Percentiles rank a stretch among this genome's conserved stretches.
Evolutionary conservation across 2,888 invertebrate species (phyloP).

Genomic region (Epinotia nisella): DNA sequence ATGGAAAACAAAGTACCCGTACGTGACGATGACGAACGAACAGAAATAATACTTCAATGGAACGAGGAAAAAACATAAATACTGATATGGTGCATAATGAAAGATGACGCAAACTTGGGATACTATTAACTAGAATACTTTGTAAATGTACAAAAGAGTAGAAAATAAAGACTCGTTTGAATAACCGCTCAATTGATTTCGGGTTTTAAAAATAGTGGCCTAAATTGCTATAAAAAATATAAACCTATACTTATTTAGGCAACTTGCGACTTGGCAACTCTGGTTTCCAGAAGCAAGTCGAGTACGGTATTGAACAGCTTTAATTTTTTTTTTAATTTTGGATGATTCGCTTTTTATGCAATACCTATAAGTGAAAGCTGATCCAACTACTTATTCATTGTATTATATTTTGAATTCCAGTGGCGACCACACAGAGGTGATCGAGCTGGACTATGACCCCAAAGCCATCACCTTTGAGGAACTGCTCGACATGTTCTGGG

Average conservation of each 20-base stretch:
- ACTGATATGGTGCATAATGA: neutral
- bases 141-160: no score
- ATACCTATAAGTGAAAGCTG: neutral
- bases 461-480: conserved; percentile 89
- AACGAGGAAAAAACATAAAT: neutral
- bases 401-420: conserved; percentile 79
- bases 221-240: no score
- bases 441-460: conserved; percentile 96
- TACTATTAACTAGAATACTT: neutral
- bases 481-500: conserved; percentile 94
- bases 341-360: no score
- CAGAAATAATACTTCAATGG: neutral
- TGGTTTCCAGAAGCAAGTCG: no score
- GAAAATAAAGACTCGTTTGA: no score
- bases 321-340: no score
- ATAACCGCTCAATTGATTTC: no score
- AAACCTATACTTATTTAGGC: no score
- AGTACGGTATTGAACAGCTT: no score
- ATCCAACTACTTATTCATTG: neutral
- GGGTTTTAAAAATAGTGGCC: no score
- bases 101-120: neutral
- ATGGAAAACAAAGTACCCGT: neutral
- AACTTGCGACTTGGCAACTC: no score
- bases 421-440: conserved; percentile 97
- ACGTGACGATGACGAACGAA: conserved; percentile 3